Evolutionary conservation across 2,888 invertebrate genomes (phyloP), one percentile per base, ranked within the genome.

Genomic region (Bombylius discolor): DNA sequence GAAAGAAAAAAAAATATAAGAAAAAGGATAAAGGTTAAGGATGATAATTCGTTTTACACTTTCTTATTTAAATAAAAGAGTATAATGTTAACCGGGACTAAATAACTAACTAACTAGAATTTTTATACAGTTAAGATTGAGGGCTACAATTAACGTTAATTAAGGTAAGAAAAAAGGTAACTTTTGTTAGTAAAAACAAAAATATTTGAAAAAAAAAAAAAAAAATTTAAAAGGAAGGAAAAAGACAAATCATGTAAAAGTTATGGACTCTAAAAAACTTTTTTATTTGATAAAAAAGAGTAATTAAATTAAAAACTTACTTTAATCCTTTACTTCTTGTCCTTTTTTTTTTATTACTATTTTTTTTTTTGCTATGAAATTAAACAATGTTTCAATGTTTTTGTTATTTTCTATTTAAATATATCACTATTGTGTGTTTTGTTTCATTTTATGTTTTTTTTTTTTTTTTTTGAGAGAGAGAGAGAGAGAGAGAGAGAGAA

Each of bases 61-160:
- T 36, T 36, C 36, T 4, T 36, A 36, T 36, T 8, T 9, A 23
- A 23, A 23, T 23, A 23, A 36, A 36, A 7, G 34, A 1, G 4
- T 36, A 36, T 36, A 36, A 36, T 36, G 8, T 36, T 36, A 23
- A 23, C 23, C 23, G 23, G 34, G 5, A 36, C 34, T 7, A 7
- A 7, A 36, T 7, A 36, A 8, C 8, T 36, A 36, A 7, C 7
- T 36, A 36, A 42, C 11, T 42, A 42, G 12, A 11, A 36, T 9
- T 36, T 11, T 42, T 11, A 11, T 47, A 47, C 47, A 4, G 7
- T 14, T 49, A 42, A 42, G 49, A 54, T 54, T 54, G 49, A 45
- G 54, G 33, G 44, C 3, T 23, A 54, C 54, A 54, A 54, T 54
- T 54, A 54, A 54, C 54, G 39, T 54, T 54, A 54, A 54, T 54